A percentile compares a stretch with the other conserved stretches of the same genome.
These are phyloP conservation scores for Xiphorhynchus elegans DNA, from an alignment of 2,113 vertebrate genomes.

Conservation along the genomic window DNA sequence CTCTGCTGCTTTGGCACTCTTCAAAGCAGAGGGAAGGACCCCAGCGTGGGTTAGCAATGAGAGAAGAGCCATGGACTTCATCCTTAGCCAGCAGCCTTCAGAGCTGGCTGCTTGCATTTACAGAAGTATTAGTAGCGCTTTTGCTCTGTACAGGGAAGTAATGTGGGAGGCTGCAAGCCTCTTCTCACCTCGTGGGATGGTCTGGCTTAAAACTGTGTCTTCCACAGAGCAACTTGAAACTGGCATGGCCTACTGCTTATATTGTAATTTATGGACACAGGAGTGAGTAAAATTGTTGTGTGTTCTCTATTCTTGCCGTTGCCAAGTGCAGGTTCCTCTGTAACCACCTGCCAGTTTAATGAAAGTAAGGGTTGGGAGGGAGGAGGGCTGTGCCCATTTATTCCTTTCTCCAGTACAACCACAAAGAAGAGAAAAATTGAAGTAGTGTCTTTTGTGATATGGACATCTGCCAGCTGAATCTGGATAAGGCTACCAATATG, in stretches of 20 bases:
- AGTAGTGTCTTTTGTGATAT: not conserved
- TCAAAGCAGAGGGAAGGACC: not conserved
- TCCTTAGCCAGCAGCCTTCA: not conserved
- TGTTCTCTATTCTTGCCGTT: not conserved
- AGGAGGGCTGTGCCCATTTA: not conserved
- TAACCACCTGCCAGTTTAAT: not conserved
- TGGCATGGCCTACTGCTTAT: not conserved
- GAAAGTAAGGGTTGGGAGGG: not conserved
- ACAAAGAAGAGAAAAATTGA: not conserved
- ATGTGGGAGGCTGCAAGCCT: not conserved
- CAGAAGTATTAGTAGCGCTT: not conserved
- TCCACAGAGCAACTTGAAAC: not conserved
- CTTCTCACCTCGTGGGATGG: not conserved
- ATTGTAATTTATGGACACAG: not conserved
- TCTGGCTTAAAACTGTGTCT: not conserved
- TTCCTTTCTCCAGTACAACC: not conserved
- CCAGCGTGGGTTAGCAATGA: fast-evolving
- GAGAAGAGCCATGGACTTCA: not conserved
- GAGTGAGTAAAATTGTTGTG: not conserved
- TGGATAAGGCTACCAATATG: not conserved
- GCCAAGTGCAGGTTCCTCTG: not conserved
- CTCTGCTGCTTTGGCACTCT: not conserved
- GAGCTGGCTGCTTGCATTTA: not conserved
- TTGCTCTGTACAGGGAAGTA: not conserved
- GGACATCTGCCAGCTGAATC: not conserved